These are phyloP conservation scores for Aproaerema taeniolella DNA, from an alignment of 2,888 invertebrate genomes.

Conservation along the genomic window DNA sequence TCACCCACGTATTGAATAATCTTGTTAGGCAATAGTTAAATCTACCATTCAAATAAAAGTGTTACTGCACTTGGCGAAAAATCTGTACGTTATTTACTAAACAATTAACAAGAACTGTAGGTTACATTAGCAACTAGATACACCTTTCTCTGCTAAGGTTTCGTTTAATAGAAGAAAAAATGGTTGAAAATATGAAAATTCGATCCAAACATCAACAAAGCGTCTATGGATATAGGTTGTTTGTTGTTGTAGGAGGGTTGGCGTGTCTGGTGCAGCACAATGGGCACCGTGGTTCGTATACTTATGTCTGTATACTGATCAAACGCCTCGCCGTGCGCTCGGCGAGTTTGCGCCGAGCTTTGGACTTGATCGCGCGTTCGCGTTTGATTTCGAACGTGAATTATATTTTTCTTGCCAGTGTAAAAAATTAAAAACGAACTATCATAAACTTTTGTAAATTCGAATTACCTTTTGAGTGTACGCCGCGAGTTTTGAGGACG, in stretches of 20 bases:
- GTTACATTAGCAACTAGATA: too few relatives aligned
- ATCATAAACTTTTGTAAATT: conserved; percentile 9
- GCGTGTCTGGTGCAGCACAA: conserved; percentile 64
- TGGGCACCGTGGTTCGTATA: conserved; percentile 56
- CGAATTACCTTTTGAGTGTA: conserved; percentile 5
- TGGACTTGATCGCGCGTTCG: conserved; percentile 68
- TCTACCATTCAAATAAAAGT: too few relatives aligned
- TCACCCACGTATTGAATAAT: too few relatives aligned
- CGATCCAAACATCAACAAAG: too few relatives aligned
- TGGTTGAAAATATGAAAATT: too few relatives aligned
- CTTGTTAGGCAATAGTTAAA: too few relatives aligned
- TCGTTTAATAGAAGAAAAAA: too few relatives aligned
- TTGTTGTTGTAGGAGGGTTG: conserved; percentile 50
- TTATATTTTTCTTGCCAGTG: conserved; percentile 19
- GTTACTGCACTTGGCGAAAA: too few relatives aligned
- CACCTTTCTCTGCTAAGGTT: too few relatives aligned
- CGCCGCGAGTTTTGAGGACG: conserved; percentile 25
- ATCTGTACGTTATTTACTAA: too few relatives aligned
- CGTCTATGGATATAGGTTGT: conserved; percentile 40
- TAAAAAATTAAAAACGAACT: conserved; percentile 8
- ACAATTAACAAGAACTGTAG: too few relatives aligned
- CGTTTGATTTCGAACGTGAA: conserved; percentile 43
- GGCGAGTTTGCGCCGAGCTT: conserved; percentile 68
- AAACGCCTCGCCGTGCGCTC: conserved; percentile 39
- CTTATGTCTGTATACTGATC: conserved; percentile 46